A percentile compares a stretch with the other conserved stretches of the same genome.
Conservation (phyloP, 2,888 invertebrate genomes). For the Phrixothrix hirtus region DNA sequence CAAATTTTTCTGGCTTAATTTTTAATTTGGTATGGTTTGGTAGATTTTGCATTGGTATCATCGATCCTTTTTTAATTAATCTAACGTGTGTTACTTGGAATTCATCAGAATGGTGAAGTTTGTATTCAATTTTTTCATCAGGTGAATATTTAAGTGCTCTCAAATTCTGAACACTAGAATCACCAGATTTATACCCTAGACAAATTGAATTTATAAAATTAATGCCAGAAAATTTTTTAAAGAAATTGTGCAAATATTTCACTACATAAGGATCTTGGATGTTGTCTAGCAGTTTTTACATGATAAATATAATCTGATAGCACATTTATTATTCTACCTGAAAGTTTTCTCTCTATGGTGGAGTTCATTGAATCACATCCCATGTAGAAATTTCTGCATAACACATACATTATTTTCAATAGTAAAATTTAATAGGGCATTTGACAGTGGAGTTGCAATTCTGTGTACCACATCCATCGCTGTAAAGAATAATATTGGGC, state of each 20-base stretch:
- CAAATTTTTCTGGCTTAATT: neutral
- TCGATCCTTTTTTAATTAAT: neutral
- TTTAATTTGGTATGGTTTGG: neutral
- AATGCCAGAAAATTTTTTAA: neutral
- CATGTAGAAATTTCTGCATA: neutral
- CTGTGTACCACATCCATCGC: constrained; percentile 1
- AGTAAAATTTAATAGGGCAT: constrained; percentile 3
- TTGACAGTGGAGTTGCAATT: constrained; percentile 1
- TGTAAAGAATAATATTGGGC: neutral
- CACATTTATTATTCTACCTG: constrained; percentile 6
- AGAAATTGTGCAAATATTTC: constrained; percentile 1
- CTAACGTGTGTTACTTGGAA: neutral
- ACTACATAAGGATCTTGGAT: neutral
- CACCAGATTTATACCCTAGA: neutral
- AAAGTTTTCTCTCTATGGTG: constrained; percentile 1
- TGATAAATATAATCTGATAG: neutral
- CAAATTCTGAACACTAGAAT: neutral
- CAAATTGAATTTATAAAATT: constrained; percentile 2
- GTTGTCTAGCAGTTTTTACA: constrained; percentile 1
- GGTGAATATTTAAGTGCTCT: neutral
- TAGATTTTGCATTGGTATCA: neutral
- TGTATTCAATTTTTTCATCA: neutral
- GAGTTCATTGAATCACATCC: constrained; percentile 1
- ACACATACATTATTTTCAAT: constrained; percentile 2
- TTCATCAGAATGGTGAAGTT: neutral